These are phyloP conservation scores for Holacanthella duospinosa DNA, from an alignment of 2,888 invertebrate species.

Conservation along the genomic window DNA sequence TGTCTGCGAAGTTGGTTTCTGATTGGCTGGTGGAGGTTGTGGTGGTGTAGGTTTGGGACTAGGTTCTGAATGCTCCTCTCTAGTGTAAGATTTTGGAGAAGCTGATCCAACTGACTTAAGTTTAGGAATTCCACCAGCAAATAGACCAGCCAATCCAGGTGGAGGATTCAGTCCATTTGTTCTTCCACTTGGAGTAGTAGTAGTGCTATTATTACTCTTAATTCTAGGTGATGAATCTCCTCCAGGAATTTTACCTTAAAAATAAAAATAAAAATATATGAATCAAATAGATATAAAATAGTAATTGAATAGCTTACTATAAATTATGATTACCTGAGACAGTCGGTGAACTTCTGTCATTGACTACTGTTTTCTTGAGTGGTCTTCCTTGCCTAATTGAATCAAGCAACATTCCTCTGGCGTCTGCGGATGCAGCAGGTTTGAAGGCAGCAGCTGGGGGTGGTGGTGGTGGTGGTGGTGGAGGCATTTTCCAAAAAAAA, in stretches of 20 bases:
- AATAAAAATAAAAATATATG: not conserved
- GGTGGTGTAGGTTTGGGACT: slow-evolving; percentile 8
- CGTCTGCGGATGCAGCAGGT: slow-evolving; percentile 16
- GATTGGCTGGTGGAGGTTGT: slow-evolving; percentile 7
- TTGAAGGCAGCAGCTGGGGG: slow-evolving; percentile 9
- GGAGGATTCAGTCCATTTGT: slow-evolving; percentile 25
- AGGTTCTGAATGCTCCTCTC: too few relatives aligned
- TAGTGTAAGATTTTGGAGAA: slow-evolving; percentile 45
- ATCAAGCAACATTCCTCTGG: slow-evolving; percentile 59
- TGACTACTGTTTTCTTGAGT: slow-evolving; percentile 69
- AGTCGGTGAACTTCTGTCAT: slow-evolving; percentile 76
- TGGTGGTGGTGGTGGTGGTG: slow-evolving; percentile 20
- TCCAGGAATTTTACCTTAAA: not conserved
- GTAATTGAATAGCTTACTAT: not conserved
- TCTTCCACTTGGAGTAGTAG: not conserved
- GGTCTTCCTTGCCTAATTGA: slow-evolving; percentile 72
- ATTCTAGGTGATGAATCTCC: too few relatives aligned
- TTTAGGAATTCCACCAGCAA: slow-evolving; percentile 73
- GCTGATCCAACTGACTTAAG: slow-evolving; percentile 53
- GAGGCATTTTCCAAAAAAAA: slow-evolving; percentile 11
- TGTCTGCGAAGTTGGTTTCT: not conserved
- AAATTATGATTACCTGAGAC: slow-evolving; percentile 40
- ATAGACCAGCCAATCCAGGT: slow-evolving; percentile 57
- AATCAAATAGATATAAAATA: too few relatives aligned
- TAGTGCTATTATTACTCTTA: too few relatives aligned